A percentile compares a stretch with the other conserved stretches of the same genome.
Evolutionary conservation across 2,113 vertebrate species (phyloP).

Genomic region (Cacatua alba): DNA sequence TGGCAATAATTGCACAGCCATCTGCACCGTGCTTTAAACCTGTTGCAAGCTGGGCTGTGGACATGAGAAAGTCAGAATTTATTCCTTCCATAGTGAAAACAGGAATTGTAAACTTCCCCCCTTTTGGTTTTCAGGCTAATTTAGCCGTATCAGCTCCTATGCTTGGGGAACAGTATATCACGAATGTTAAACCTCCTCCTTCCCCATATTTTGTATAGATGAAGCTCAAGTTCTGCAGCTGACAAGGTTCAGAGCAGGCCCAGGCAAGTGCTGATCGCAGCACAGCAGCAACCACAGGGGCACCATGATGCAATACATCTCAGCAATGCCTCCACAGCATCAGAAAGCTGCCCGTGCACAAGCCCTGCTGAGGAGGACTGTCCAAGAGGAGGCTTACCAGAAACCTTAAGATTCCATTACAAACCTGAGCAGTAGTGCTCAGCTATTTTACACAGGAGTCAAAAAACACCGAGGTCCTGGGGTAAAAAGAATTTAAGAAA

Average conservation of each 20-base stretch:
- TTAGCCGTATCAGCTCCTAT: neutral
- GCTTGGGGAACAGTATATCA: neutral
- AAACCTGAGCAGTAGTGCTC: neutral
- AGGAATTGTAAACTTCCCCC: neutral
- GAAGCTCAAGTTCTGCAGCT: neutral
- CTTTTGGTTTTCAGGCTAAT: neutral
- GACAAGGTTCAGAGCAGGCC: neutral
- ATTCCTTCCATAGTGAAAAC: neutral
- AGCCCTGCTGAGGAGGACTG: neutral
- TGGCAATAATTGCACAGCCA: slow-evolving; percentile 63
- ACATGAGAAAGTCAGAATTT: neutral
- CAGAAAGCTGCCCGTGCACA: neutral
- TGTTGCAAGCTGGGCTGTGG: slow-evolving; percentile 51
- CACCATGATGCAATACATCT: fast-evolving
- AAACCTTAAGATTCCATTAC: neutral
- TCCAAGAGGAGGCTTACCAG: neutral
- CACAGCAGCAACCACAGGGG: neutral
- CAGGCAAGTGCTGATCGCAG: neutral
- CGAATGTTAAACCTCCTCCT: neutral
- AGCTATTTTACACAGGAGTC: neutral
- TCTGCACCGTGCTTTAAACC: slow-evolving; percentile 44
- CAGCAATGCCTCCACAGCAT: neutral
- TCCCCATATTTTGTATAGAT: fast-evolving
- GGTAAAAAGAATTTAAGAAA: neutral
- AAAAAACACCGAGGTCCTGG: neutral